phyloP scores from a whole-genome alignment of 2,113 vertebrate species.

The Cyanoderma ruficeps region DNA sequence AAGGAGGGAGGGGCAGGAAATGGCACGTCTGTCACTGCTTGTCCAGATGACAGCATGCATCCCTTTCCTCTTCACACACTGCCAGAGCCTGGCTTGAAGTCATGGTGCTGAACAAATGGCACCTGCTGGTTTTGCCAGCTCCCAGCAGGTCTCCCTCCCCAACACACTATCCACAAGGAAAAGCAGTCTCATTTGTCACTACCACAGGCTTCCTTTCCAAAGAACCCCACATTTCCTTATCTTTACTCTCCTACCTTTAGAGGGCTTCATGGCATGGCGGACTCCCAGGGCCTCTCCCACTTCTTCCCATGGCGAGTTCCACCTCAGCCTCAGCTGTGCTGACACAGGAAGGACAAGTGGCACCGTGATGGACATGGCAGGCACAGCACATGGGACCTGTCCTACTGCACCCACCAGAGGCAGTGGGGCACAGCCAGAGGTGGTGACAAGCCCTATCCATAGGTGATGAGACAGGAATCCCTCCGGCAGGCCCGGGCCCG shows the following conservation, averaged over 20 bases:
- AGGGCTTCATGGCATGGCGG: fast-evolving
- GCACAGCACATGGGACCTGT: fast-evolving
- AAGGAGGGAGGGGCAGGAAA: not conserved
- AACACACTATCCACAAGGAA: fast-evolving
- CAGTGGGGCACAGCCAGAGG: fast-evolving
- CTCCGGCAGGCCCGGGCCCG: fast-evolving
- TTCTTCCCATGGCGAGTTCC: fast-evolving
- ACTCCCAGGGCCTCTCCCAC: too few species aligned
- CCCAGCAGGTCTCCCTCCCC: not conserved
- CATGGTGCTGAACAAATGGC: not conserved
- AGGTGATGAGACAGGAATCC: not conserved
- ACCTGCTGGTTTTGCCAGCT: fast-evolving
- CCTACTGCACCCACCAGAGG: not conserved
- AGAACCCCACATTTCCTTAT: not conserved
- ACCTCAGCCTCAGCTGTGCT: not conserved
- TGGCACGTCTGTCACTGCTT: fast-evolving
- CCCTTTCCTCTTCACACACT: not conserved
- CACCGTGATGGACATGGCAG: fast-evolving
- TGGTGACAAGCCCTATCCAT: not conserved
- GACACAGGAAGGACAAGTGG: fast-evolving
- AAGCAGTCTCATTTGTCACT: not conserved
- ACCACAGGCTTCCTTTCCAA: not conserved
- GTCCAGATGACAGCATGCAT: not conserved
- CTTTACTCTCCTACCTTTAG: not conserved
- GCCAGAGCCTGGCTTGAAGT: fast-evolving